Conservation (phyloP, 2,797 vertebrate species). For the Mormyrus proboscirostris region DNA sequence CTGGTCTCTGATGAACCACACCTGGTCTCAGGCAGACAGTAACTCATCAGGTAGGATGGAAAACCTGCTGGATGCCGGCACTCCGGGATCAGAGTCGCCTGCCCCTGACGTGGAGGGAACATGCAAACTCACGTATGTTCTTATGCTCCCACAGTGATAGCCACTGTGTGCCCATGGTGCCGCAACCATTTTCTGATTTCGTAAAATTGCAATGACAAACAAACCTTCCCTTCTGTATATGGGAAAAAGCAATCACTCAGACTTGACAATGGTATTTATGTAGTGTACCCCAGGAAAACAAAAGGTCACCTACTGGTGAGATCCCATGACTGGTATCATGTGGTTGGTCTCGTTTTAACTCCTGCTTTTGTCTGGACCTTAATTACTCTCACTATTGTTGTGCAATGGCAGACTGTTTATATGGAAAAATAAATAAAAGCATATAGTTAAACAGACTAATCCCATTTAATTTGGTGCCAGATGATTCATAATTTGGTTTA, state of each 20-base stretch:
- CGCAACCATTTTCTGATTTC: neutral
- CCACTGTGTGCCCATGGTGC: neutral
- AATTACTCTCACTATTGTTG: neutral
- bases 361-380: neutral
- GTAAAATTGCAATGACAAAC: neutral
- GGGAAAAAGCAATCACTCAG: neutral
- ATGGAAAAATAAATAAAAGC: neutral
- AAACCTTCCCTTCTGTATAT: neutral
- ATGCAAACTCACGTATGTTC: neutral
- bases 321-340: neutral
- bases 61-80: neutral
- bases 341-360: neutral
- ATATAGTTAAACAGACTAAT: slow-evolving; percentile 10
- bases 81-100: neutral
- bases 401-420: neutral
- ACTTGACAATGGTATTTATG: neutral
- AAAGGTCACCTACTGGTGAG: neutral
- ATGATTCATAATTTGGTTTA: neutral
- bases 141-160: neutral
- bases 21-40: too few species aligned
- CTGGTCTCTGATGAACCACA: too few species aligned
- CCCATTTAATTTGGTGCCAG: neutral
- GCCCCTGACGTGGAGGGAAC: neutral
- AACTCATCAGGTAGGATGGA: neutral
- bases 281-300: neutral